These are phyloP conservation scores for Caenorhabditis sulstoni DNA, from an alignment of 2,888 invertebrate genomes.

Conservation along the genomic window DNA sequence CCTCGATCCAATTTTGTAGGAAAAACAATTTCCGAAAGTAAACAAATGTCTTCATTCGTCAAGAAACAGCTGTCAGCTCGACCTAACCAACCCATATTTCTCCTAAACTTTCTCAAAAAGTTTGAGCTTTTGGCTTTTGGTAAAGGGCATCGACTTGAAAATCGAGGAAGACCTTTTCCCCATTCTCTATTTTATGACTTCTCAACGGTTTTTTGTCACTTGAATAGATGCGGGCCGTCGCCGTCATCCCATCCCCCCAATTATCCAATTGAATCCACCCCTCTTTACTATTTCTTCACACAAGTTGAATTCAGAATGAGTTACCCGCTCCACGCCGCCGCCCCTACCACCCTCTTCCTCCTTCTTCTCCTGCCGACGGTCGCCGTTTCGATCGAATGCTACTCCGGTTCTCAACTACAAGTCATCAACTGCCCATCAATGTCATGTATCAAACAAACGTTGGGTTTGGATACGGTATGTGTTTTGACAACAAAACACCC, in stretches of 20 bases:
- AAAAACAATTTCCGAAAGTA: not conserved
- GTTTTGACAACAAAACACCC: constrained; percentile 23
- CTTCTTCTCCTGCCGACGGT: constrained; percentile 18
- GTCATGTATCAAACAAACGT: constrained; percentile 79
- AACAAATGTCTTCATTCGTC: constrained; percentile 14
- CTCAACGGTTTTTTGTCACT: constrained; percentile 3
- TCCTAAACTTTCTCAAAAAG: not conserved
- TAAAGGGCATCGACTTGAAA: too few relatives aligned
- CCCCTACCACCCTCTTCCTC: constrained; percentile 8
- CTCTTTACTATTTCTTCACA: not conserved
- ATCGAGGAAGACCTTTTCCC: too few relatives aligned
- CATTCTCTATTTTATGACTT: not conserved
- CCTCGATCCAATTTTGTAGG: constrained; percentile 9
- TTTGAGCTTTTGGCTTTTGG: not conserved
- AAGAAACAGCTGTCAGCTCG: constrained; percentile 5
- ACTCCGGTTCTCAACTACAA: constrained; percentile 77
- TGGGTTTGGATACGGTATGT: constrained; percentile 78
- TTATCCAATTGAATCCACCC: constrained; percentile 8
- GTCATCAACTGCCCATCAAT: constrained; percentile 78
- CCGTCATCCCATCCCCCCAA: constrained; percentile 2
- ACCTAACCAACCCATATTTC: too few relatives aligned
- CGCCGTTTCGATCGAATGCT: constrained; percentile 73
- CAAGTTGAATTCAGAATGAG: constrained; percentile 18
- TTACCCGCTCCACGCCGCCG: not conserved
- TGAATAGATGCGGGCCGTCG: not conserved